Conservation (phyloP, 2,113 vertebrate species). For the Euleptes europaea region DNA sequence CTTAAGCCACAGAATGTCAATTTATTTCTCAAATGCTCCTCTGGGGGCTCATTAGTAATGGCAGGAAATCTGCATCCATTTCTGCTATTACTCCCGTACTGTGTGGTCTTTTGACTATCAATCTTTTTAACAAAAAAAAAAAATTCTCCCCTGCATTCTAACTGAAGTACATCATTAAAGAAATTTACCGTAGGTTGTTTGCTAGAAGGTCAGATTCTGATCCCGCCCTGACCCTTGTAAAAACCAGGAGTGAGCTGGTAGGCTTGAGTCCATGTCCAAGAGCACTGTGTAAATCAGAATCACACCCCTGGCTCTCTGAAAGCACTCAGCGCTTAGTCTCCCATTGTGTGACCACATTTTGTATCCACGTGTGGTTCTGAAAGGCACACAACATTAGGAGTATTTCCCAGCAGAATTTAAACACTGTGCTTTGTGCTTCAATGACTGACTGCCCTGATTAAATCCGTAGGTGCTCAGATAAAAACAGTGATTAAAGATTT, state of each 20-base stretch:
- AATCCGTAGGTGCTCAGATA: background rate
- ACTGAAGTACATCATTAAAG: background rate
- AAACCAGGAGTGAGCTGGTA: background rate
- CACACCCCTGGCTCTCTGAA: background rate
- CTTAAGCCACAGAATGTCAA: slow-evolving; percentile 36
- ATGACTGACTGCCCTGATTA: background rate
- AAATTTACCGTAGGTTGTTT: background rate
- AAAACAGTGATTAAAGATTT: slow-evolving; percentile 2
- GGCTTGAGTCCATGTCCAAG: background rate
- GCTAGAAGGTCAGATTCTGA: background rate
- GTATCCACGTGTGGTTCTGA: background rate
- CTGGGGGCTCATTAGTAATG: background rate
- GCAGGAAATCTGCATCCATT: background rate
- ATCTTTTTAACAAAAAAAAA: too few relatives aligned
- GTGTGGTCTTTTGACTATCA: background rate
- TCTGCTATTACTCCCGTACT: background rate
- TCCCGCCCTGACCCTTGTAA: background rate
- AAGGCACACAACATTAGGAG: background rate
- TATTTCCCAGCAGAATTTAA: background rate
- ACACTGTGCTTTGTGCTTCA: background rate
- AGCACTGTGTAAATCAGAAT: background rate
- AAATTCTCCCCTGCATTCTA: background rate
- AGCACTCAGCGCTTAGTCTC: background rate
- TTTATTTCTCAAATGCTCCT: slow-evolving; percentile 43
- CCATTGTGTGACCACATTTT: background rate